Evolutionary conservation across 2,113 vertebrate species (phyloP).

Genomic region (Petroica traversi): DNA sequence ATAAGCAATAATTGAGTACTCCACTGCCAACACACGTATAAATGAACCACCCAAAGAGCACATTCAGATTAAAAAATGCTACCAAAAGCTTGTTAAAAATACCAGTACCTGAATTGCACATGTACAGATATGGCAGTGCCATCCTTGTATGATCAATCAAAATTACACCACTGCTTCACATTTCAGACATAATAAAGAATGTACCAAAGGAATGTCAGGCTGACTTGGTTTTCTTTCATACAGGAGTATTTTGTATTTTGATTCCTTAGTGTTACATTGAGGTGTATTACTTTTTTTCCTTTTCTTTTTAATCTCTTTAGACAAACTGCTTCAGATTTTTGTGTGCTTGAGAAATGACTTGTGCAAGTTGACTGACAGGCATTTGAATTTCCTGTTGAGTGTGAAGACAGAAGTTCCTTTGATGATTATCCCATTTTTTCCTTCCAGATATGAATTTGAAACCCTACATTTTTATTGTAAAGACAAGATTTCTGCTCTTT

Average conservation of each 20-base stretch:
- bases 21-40: neutral
- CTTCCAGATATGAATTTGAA: constrained; percentile 23
- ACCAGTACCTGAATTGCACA: neutral
- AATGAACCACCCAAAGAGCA: neutral
- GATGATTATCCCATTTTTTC: constrained; percentile 22
- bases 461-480: neutral
- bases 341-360: neutral
- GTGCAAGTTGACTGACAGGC: neutral
- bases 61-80: neutral
- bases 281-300: neutral
- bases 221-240: neutral
- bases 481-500: constrained; percentile 20
- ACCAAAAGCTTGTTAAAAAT: neutral
- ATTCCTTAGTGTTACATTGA: neutral
- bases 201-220: neutral
- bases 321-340: neutral
- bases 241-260: neutral
- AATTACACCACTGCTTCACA: neutral
- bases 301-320: neutral
- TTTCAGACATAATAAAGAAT: neutral
- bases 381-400: neutral
- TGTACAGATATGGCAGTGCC: neutral
- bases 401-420: neutral
- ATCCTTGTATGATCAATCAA: neutral
- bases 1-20: neutral